Evolutionary conservation across 2,797 vertebrate species (phyloP).

Genomic region (Botia almorhae): DNA sequence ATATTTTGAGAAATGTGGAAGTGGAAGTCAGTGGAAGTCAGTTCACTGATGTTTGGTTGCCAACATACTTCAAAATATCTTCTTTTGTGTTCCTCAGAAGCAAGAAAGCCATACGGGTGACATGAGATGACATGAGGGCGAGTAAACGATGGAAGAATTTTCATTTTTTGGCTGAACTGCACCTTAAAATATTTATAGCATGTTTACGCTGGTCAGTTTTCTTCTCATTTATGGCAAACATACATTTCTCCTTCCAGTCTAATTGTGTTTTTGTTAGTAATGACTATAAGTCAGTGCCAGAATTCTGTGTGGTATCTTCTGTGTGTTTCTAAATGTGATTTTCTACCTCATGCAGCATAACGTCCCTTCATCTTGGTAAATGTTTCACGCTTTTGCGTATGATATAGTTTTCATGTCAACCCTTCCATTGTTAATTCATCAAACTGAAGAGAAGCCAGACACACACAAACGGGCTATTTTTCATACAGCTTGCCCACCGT

Average conservation of each 20-base stretch:
- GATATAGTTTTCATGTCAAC: conserved; percentile 43
- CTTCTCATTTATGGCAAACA: not conserved
- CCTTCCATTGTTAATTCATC: conserved; percentile 74
- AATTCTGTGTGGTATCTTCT: not conserved
- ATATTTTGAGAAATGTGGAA: no score
- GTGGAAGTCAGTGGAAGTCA: no score
- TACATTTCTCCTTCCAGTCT: conserved; percentile 1
- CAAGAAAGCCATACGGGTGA: no score
- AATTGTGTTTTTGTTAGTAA: conserved; percentile 22
- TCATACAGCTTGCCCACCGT: conserved; percentile 60
- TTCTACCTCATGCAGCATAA: conserved; percentile 55
- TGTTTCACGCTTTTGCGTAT: conserved; percentile 33
- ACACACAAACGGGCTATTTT: conserved; percentile 63
- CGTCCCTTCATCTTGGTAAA: conserved; percentile 48
- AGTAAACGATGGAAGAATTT: no score
- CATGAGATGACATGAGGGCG: no score
- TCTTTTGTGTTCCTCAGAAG: no score
- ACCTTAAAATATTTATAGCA: no score
- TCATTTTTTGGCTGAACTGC: no score
- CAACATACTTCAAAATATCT: no score
- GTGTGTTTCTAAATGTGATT: conserved; percentile 13
- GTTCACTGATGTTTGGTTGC: no score
- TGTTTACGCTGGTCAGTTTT: conserved; percentile 12
- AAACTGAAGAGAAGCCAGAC: conserved; percentile 62
- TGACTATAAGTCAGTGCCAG: not conserved